A percentile compares a stretch with the other conserved stretches of the same genome.
These are phyloP conservation scores for human (Homo sapiens) DNA, from an alignment of 2,113 vertebrate species.

Conservation along the genomic window DNA sequence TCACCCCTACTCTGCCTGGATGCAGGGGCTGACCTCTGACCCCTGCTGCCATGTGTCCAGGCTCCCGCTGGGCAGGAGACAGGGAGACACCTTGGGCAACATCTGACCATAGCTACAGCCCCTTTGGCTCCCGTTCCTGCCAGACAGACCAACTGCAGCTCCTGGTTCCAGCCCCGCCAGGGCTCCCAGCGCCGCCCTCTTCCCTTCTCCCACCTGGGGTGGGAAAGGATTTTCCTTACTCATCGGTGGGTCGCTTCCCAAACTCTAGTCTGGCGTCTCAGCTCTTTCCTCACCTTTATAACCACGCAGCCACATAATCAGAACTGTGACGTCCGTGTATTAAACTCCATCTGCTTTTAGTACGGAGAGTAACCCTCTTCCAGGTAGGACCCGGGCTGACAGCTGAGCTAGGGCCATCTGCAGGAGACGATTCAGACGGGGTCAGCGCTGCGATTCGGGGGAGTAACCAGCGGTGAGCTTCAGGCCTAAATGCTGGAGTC, in stretches of 20 bases:
- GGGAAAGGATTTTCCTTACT: not conserved
- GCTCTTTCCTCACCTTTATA: not conserved
- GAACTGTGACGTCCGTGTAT: too few species aligned
- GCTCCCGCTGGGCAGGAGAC: not conserved
- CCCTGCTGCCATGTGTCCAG: rapidly evolving
- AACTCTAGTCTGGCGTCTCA: not conserved
- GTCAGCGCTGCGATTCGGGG: not conserved
- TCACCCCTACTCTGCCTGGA: not conserved
- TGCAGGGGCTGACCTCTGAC: too few species aligned
- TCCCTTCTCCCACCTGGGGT: rapidly evolving
- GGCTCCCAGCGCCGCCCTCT: rapidly evolving
- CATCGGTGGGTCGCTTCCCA: not conserved
- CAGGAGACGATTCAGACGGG: not conserved
- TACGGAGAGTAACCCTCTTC: rapidly evolving
- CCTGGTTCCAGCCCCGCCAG: not conserved
- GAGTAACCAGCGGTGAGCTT: rapidly evolving
- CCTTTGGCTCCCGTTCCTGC: not conserved
- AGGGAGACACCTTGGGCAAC: not conserved
- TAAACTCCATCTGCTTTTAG: not conserved
- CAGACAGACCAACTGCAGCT: not conserved
- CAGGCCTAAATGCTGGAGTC: not conserved
- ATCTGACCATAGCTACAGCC: not conserved
- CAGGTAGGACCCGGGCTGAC: not conserved
- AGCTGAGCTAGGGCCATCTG: not conserved
- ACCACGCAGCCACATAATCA: not conserved